These are phyloP conservation scores for Dryoscopus gambensis DNA, from an alignment of 2,113 vertebrate species.

Conservation along the genomic window DNA sequence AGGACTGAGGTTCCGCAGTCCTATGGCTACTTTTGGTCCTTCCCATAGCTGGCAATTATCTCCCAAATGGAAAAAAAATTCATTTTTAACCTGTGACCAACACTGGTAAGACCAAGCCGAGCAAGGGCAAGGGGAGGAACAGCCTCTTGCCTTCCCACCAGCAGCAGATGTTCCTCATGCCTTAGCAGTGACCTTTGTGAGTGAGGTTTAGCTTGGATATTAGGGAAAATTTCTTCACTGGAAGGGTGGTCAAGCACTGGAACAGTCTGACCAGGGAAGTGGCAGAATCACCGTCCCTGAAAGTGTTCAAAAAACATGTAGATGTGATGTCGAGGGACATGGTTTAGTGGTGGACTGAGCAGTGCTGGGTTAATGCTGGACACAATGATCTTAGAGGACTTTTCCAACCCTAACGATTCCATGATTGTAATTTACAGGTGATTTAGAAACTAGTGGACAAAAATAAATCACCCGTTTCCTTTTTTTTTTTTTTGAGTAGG, in stretches of 20 bases:
- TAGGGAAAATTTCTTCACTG: background rate
- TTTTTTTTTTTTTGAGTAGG: background rate
- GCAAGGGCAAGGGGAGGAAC: background rate
- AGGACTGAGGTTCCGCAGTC: background rate
- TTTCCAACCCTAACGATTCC: background rate
- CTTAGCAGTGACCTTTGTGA: background rate
- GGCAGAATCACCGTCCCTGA: background rate
- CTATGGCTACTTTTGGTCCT: background rate
- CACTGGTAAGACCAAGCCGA: rapidly evolving
- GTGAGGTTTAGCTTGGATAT: background rate
- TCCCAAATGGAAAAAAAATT: rapidly evolving
- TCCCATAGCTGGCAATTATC: background rate
- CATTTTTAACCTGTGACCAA: background rate
- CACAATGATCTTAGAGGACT: background rate
- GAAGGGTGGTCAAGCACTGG: background rate
- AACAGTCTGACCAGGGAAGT: background rate
- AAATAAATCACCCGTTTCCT: background rate
- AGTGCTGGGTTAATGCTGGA: background rate
- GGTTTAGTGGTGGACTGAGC: background rate
- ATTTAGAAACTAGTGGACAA: background rate
- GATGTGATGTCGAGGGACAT: background rate
- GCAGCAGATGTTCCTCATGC: background rate
- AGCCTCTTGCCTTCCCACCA: background rate
- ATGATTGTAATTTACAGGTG: background rate
- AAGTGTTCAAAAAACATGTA: background rate